Evolutionary conservation across 2,888 invertebrate genomes (phyloP).

Genomic region (Hylaea fasciaria): DNA sequence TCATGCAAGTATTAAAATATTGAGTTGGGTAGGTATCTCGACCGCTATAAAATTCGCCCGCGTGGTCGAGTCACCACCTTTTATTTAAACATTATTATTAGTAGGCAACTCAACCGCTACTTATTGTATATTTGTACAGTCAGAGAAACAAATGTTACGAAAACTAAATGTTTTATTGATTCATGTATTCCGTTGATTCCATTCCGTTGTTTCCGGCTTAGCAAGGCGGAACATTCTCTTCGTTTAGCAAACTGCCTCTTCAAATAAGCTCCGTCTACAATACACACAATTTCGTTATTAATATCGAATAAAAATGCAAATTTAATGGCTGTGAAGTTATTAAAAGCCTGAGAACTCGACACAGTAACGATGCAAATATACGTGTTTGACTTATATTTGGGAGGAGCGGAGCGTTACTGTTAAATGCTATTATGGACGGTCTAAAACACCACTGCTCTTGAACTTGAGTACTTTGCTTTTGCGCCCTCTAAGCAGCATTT

Average conservation of each 20-base stretch:
- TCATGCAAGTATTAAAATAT: too few species aligned
- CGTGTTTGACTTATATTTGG: constrained; percentile 26
- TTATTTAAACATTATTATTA: too few species aligned
- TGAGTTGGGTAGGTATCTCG: too few species aligned
- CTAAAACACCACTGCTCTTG: constrained; percentile 5
- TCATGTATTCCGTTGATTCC: constrained; percentile 7
- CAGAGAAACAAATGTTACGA: too few species aligned
- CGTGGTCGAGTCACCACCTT: too few species aligned
- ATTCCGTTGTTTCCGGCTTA: constrained; percentile 49
- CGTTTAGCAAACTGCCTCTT: constrained; percentile 40
- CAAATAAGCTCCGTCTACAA: constrained; percentile 39
- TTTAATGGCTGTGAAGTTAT: constrained; percentile 35
- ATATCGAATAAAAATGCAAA: constrained; percentile 42
- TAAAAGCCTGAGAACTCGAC: constrained; percentile 29
- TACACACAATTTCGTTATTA: constrained; percentile 39
- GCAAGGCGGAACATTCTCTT: constrained; percentile 53
- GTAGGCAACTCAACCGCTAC: too few species aligned
- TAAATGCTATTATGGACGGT: constrained; percentile 12
- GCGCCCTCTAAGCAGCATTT: neutral
- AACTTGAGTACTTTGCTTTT: constrained; percentile 11
- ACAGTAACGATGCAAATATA: constrained; percentile 32
- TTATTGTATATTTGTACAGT: too few species aligned
- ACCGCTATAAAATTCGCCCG: too few species aligned
- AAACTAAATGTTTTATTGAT: too few species aligned
- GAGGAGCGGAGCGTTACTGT: constrained; percentile 13